These are phyloP conservation scores for Laterallus jamaicensis DNA, from an alignment of 2,113 vertebrate genomes.

Conservation along the genomic window DNA sequence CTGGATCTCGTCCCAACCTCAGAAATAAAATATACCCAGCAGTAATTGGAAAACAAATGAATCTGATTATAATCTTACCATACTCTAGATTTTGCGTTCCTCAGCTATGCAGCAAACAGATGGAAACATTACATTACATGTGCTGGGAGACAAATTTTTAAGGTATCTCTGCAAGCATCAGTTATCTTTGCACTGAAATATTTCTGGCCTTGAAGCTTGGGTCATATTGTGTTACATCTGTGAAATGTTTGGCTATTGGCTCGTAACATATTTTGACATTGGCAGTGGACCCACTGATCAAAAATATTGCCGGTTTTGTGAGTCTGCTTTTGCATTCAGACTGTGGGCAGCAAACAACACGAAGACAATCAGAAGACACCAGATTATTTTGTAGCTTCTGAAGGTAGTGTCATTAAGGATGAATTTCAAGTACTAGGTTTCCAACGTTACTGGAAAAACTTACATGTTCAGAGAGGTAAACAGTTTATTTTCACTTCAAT, in stretches of 20 bases:
- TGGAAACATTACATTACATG: constrained; percentile 12
- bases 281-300: not conserved
- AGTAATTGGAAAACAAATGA: constrained; percentile 25
- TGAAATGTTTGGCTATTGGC: not conserved
- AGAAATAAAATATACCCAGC: constrained; percentile 13
- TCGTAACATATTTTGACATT: not conserved
- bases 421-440: not conserved
- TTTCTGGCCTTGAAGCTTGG: not conserved
- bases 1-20: not conserved
- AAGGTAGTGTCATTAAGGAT: not conserved
- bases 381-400: not conserved
- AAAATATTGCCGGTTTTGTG: not conserved
- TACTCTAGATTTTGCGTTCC: constrained; percentile 1
- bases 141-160: not conserved
- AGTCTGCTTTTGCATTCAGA: not conserved
- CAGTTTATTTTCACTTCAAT: not conserved
- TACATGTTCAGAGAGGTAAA: not conserved
- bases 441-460: not conserved
- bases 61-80: constrained; percentile 1
- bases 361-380: not conserved
- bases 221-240: not conserved
- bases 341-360: not conserved
- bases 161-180: not conserved
- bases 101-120: constrained; percentile 17
- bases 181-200: not conserved